Conservation (phyloP, 2,888 invertebrate genomes). For the Endotricha flammealis region DNA sequence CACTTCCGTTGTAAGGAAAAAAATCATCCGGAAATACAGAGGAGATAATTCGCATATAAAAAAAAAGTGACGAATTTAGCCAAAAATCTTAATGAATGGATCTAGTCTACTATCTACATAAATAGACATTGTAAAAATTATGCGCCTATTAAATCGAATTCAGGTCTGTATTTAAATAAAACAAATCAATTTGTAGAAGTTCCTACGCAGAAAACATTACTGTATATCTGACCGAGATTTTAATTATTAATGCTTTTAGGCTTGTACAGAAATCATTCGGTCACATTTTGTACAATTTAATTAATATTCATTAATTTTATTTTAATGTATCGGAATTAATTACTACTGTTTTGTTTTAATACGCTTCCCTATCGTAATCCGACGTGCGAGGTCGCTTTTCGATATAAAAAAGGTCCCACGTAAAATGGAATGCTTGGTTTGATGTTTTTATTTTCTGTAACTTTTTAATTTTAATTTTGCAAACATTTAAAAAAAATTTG, state of each 20-base stretch:
- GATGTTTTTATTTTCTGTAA: no score
- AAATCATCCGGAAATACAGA: no score
- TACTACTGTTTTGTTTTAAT: slow-evolving; percentile 10
- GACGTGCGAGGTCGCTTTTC: slow-evolving; percentile 18
- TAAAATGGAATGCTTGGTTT: neutral
- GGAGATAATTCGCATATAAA: no score
- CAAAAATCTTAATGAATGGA: neutral
- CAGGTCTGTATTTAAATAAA: neutral
- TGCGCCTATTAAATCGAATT: neutral
- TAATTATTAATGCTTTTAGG: neutral
- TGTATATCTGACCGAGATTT: no score
- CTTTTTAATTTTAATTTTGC: no score
- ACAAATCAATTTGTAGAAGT: neutral
- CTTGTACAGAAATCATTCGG: neutral
- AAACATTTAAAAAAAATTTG: no score
- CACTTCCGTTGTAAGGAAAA: no score
- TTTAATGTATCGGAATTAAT: slow-evolving; percentile 7
- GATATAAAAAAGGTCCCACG: neutral
- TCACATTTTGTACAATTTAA: neutral
- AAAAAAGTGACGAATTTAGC: no score
- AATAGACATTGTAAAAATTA: neutral
- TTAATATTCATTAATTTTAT: slow-evolving; percentile 5
- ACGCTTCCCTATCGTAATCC: slow-evolving; percentile 22
- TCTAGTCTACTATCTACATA: neutral
- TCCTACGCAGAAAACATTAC: no score